Percentiles rank a stretch among this genome's conserved stretches.
phyloP scores from a whole-genome alignment of 1,140 invertebrate species.

The Lasaia peninsularis region DNA sequence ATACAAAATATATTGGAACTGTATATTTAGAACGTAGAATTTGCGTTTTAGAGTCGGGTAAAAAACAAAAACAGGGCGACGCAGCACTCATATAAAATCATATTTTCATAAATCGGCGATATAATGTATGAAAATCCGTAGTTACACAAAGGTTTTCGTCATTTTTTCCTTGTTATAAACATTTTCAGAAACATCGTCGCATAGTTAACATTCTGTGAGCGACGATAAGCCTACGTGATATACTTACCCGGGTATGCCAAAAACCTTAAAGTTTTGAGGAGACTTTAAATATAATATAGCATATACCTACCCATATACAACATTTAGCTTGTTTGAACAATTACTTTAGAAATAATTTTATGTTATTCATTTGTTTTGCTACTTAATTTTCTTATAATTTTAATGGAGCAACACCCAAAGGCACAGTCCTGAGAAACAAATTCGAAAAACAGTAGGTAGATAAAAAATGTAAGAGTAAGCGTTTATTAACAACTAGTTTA shows the following conservation, averaged over 20 bases:
- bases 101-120: slow-evolving; percentile 65
- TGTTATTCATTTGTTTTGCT: not conserved
- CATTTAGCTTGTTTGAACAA: not conserved
- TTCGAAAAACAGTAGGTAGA: no score
- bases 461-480: no score
- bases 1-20: no score
- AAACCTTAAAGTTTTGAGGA: slow-evolving; percentile 31
- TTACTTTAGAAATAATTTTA: not conserved
- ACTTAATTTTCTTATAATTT: no score
- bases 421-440: no score
- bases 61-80: not conserved
- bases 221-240: slow-evolving; percentile 61
- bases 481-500: no score
- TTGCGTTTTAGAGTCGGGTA: not conserved
- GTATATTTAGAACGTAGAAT: no score
- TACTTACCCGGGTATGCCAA: slow-evolving; percentile 60
- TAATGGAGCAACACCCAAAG: no score
- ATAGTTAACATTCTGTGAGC: slow-evolving; percentile 66
- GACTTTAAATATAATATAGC: not conserved
- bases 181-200: slow-evolving; percentile 59
- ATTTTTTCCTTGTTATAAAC: slow-evolving; percentile 57
- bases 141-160: slow-evolving; percentile 40
- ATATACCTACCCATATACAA: not conserved
- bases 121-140: slow-evolving; percentile 51
- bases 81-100: slow-evolving; percentile 1